phyloP scores from a whole-genome alignment of 1,140 invertebrate species.

The Thereuonema tuberculata region DNA sequence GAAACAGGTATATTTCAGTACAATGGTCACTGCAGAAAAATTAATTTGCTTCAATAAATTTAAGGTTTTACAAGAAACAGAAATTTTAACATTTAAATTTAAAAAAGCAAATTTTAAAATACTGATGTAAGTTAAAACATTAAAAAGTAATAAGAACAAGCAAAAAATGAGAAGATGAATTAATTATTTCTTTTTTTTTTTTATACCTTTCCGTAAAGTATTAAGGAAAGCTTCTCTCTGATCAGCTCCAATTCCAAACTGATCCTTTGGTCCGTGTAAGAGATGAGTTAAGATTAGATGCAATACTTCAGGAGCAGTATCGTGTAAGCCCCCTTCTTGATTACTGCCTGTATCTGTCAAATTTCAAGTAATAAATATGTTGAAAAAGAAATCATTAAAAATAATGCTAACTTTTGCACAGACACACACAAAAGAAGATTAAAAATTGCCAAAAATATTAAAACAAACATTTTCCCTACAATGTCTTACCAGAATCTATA shows the following conservation, averaged over 20 bases:
- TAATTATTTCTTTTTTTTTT: too few relatives aligned
- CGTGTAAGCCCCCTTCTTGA: conserved; percentile 63
- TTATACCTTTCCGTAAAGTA: conserved; percentile 47
- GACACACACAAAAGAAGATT: too few relatives aligned
- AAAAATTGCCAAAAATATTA: background rate
- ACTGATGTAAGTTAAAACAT: too few relatives aligned
- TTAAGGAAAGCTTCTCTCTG: conserved; percentile 64
- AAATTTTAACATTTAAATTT: too few relatives aligned
- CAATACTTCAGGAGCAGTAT: conserved; percentile 71
- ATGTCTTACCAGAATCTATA: conserved; percentile 60
- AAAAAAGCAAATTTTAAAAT: too few relatives aligned
- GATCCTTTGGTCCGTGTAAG: conserved; percentile 36
- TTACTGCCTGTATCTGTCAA: conserved; percentile 31
- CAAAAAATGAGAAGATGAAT: too few relatives aligned
- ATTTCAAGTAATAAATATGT: background rate
- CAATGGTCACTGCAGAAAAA: background rate
- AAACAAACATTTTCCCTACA: too few relatives aligned
- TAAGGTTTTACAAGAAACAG: too few relatives aligned
- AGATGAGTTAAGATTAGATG: conserved; percentile 59
- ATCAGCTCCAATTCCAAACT: conserved; percentile 42
- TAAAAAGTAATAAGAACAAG: too few relatives aligned
- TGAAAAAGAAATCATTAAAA: too few relatives aligned
- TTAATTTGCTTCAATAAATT: too few relatives aligned
- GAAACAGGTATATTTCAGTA: conserved; percentile 15
- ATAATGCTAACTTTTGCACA: too few relatives aligned